These are phyloP conservation scores for Drosophila ironensis DNA, from an alignment of 1,140 invertebrate species.

Conservation along the genomic window DNA sequence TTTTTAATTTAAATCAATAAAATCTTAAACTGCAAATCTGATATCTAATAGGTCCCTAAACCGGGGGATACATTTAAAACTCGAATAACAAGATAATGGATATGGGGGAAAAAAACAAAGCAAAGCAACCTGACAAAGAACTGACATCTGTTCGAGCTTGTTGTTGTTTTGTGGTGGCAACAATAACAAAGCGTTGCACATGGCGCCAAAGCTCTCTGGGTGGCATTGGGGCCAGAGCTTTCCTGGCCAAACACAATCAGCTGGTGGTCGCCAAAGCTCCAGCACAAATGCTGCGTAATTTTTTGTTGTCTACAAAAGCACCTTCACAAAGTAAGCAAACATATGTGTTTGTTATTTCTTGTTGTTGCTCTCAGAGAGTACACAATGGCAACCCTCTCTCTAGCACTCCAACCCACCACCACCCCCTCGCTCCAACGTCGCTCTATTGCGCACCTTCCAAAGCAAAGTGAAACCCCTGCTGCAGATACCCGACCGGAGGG, in stretches of 20 bases:
- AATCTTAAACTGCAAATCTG: no score
- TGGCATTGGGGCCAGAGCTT: constrained; percentile 11
- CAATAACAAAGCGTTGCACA: constrained; percentile 25
- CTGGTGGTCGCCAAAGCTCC: constrained; percentile 29
- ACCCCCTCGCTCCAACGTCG: background rate
- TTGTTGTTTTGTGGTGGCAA: constrained; percentile 16
- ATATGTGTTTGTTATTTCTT: constrained; percentile 26
- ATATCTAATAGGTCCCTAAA: no score
- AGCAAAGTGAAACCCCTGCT: constrained; percentile 56
- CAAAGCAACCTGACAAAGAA: background rate
- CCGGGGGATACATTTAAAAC: no score
- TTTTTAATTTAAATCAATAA: no score
- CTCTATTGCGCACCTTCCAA: constrained; percentile 66
- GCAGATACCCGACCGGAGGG: background rate
- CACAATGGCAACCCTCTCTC: constrained; percentile 6
- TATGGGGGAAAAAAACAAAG: constrained; percentile 20
- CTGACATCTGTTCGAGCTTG: constrained; percentile 32
- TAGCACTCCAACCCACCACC: background rate
- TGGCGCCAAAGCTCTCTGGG: constrained; percentile 24
- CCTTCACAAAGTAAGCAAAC: constrained; percentile 36
- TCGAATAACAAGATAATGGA: no score
- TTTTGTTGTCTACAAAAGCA: constrained; percentile 13
- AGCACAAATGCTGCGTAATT: constrained; percentile 37
- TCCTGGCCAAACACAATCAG: constrained; percentile 40
- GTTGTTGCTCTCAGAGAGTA: constrained; percentile 10